Conservation (phyloP, 1,140 invertebrate genomes). For the Cotesia vestalis region DNA sequence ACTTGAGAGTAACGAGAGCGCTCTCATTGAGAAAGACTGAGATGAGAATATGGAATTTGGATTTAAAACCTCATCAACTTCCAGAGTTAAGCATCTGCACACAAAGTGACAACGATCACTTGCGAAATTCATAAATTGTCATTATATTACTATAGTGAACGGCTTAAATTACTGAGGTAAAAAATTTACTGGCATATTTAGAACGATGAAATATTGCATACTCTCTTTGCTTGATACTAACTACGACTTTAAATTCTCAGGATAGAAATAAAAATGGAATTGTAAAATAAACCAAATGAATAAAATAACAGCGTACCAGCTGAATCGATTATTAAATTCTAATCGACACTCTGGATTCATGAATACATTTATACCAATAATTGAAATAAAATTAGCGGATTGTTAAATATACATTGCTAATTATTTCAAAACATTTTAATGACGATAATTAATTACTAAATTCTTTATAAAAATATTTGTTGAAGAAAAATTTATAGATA, state of each 20-base stretch:
- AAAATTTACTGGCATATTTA: background rate
- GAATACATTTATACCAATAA: background rate
- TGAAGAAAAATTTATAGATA: too few species aligned
- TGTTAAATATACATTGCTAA: conserved; percentile 6
- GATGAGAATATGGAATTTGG: background rate
- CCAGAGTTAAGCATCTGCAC: background rate
- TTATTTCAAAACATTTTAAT: too few species aligned
- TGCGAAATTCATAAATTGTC: conserved; percentile 2
- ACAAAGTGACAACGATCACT: conserved; percentile 5
- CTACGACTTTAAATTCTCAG: background rate
- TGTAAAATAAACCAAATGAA: background rate
- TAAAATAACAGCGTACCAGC: background rate
- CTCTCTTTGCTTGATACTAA: too few species aligned
- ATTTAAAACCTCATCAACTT: conserved; percentile 18
- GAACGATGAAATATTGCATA: too few species aligned
- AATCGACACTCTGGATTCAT: background rate
- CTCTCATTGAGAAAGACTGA: background rate
- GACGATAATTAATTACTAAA: too few species aligned
- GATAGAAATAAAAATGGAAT: background rate
- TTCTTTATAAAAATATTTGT: too few species aligned
- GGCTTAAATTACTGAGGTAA: background rate
- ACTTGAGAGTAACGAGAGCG: conserved; percentile 11
- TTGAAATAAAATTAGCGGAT: background rate
- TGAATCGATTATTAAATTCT: conserved; percentile 20
- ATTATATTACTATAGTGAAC: conserved; percentile 5